These are phyloP conservation scores for Edolisoma coerulescens DNA, from an alignment of 2,113 vertebrate species.

Conservation along the genomic window DNA sequence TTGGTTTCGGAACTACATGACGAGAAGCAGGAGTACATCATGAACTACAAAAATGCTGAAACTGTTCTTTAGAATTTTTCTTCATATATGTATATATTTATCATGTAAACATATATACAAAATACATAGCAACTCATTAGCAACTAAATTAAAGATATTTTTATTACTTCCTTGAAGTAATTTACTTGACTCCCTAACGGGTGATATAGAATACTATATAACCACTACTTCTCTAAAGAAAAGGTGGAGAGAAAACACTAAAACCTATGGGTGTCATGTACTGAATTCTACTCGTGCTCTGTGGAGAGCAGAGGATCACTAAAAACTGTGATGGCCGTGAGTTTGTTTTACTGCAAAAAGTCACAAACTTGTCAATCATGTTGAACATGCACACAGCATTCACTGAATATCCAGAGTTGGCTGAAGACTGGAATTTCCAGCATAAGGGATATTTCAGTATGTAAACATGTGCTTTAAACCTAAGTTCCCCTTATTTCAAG, in stretches of 20 bases:
- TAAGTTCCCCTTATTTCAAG: not conserved
- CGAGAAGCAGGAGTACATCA: not conserved
- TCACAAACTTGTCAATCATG: not conserved
- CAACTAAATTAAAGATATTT: not conserved
- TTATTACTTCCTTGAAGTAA: not conserved
- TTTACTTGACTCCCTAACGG: not conserved
- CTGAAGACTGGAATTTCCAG: not conserved
- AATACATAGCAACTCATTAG: not conserved
- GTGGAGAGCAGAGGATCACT: not conserved
- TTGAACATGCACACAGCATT: not conserved
- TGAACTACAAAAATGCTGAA: not conserved
- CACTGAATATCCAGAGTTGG: not conserved
- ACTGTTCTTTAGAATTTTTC: not conserved
- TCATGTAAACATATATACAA: not conserved
- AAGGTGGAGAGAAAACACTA: not conserved
- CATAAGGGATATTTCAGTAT: not conserved
- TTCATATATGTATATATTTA: not conserved
- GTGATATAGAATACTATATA: not conserved
- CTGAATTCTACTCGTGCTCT: not conserved
- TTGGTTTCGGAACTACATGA: not conserved
- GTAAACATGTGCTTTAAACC: not conserved
- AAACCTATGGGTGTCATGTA: not conserved
- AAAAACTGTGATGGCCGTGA: not conserved
- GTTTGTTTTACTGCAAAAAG: not conserved
- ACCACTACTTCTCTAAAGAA: not conserved